Base-by-base conservation (phyloP, 2,113 vertebrate genomes). In the Coptodon rendalli region DNA sequence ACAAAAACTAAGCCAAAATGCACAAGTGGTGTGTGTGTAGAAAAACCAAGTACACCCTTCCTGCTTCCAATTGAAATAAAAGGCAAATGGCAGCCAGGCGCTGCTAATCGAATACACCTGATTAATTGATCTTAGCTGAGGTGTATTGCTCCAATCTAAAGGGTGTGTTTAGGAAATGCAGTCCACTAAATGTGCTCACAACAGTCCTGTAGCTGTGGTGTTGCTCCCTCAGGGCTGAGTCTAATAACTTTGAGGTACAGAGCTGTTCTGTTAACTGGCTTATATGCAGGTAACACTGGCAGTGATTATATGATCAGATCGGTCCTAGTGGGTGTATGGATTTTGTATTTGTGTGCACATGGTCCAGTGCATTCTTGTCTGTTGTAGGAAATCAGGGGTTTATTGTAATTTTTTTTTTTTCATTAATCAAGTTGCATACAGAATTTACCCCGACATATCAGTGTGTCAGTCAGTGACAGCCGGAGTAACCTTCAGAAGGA, bases 41-140 rank as follows among this genome's bases (percentile, higher is more conserved):
- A 16, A 29, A 5, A 59, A 9, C 13, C 0, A 59, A 59, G 27
- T 59, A 29, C 27, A 59, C 13, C 13, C 57, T 61, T 6, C 57
- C 27, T 31, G 27, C 27, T 59, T 59, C 0, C 27, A 59, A 4
- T 59, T 0, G 2, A 1, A 31, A 59, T 31, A 59, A 59, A 59
- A 59, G 2, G 56, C 27, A 29, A 29, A 59, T 29, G 14, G 5
- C 56, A 59, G 27, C 57, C 5, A 7, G 14, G 14, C 22, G 29
- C 57, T 9, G 27, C 0, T 61, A 61, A 61, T 61, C 1, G 5
- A 61, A 17, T 31, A 10, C 8, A 31, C 27, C 27, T 31, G 14
- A 61, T 1, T 59, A 59, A 59, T 61, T 17, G 8, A 61, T 2
- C 27, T 9, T n/a, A n/a, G n/a, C n/a, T 61, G 8, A 0, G 57